Base-by-base conservation (phyloP, 2,888 invertebrate species). In the Dusona sp. region DNA sequence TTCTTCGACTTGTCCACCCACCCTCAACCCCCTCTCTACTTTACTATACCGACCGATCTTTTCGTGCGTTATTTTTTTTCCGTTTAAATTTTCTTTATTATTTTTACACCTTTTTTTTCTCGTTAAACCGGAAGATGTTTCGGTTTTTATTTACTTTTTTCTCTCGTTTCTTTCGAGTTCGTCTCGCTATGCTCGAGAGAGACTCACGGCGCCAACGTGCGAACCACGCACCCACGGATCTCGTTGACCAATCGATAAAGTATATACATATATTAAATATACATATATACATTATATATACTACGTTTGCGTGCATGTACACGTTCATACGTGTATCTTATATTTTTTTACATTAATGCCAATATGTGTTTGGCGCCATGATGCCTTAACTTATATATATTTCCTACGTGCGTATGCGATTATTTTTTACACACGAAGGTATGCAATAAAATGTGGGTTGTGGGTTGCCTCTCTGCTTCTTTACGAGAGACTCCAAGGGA, bases 341-440 rank as follows among this genome's bases (percentile, higher is more conserved):
- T 57, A 11, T 79, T 13, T 42, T 68, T 94, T 94, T 92, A 93
- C 93, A 94, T 94, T 93, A 94, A 94, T 93, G 93, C 93, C 92
- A 91, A 93, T 42, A 42, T 93, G 67, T 79, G 73, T 64, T 93
- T 95, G 95, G 95, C 95, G 95, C 95, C 95, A 95, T 95, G 95
- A 95, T 95, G 94, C 94, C 94, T 94, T 93, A 94, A 95, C 13
- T 16, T 61, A 57, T 42, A 29, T 36, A 72, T 54, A 19, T 72
- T 42, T 33, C 48, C 57, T 45, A 42, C 42, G 72, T 65, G 67
- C 81, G 42, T 45, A 36, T 72, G 73, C 91, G 89, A 89, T 88
- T 57, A 38, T 33, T 36, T 36, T 57, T 77, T 36, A 29, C 1
- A 57, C 57, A 22, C 67, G 29, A 70, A 54, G 38, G 45, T 78